Evolutionary conservation across 2,797 vertebrate species (phyloP).

Genomic region (Melanotaenia boesemani): DNA sequence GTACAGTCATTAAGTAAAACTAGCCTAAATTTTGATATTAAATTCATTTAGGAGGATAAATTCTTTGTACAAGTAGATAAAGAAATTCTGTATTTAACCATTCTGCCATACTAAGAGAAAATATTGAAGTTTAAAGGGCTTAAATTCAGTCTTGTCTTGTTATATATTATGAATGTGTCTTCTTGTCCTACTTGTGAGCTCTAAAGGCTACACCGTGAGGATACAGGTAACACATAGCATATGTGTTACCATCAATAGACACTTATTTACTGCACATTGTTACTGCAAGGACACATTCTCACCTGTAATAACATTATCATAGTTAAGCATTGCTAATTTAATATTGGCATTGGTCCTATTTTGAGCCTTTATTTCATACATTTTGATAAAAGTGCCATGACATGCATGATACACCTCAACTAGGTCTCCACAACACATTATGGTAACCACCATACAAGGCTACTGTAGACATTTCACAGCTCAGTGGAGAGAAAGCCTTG

Average conservation of each 20-base stretch:
- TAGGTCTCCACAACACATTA: conserved; percentile 32
- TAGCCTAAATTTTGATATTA: conserved; percentile 4
- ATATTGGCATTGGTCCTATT: neutral
- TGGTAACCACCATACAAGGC: conserved; percentile 43
- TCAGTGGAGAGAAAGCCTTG: conserved; percentile 54
- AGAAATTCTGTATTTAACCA: neutral
- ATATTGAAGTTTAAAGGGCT: neutral
- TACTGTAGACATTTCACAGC: conserved; percentile 58
- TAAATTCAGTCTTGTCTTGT: neutral
- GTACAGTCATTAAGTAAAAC: neutral
- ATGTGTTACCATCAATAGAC: conserved; percentile 43
- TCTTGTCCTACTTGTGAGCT: conserved; percentile 16
- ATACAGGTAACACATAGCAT: conserved; percentile 37
- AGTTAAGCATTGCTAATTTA: conserved; percentile 24
- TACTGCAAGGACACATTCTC: conserved; percentile 39
- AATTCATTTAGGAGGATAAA: neutral
- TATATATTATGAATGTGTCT: conserved; percentile 3
- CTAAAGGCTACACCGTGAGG: conserved; percentile 9
- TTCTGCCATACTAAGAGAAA: neutral
- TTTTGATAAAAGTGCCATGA: conserved; percentile 1
- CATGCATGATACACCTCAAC: conserved; percentile 24
- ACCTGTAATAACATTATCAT: conserved; percentile 51
- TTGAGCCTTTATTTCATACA: conserved; percentile 27
- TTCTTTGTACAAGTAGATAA: neutral
- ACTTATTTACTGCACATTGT: conserved; percentile 41